phyloP scores from a whole-genome alignment of 30 jellyfish, hydroid and myxozoan species.

The Chironex yamaguchii region DNA sequence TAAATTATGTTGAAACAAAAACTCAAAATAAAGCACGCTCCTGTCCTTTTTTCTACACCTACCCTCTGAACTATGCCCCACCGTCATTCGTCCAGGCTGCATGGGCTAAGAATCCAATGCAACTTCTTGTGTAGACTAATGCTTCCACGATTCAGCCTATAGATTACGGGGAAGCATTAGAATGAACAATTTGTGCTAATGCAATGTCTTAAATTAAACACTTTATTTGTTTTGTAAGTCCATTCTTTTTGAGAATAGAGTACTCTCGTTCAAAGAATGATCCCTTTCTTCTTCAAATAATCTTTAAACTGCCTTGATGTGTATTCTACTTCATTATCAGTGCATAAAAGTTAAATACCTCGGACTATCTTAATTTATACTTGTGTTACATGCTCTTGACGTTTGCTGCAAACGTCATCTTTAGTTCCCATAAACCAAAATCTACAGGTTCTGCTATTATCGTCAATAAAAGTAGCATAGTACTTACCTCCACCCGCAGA shows the following conservation, averaged over 20 bases:
- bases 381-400: background rate
- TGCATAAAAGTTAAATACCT: background rate
- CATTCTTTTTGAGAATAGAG: too few species aligned
- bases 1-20: too few species aligned
- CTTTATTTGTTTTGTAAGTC: too few species aligned
- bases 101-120: too few species aligned
- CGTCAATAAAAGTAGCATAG: slow-evolving; percentile 21
- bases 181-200: background rate
- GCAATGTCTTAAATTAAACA: slow-evolving; percentile 12
- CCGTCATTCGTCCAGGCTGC: too few species aligned
- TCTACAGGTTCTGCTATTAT: background rate
- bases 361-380: background rate
- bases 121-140: background rate
- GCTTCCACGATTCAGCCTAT: background rate
- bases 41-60: too few species aligned
- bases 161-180: background rate
- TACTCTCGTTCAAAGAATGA: background rate
- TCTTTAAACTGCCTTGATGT: background rate
- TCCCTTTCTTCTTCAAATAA: background rate
- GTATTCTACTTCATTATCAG: slow-evolving; percentile 37
- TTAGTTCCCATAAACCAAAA: background rate
- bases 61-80: too few species aligned
- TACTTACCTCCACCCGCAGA: too few species aligned
- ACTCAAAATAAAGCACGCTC: too few species aligned
- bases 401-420: background rate